Base-by-base conservation (phyloP, 1,140 invertebrate species). In the Platorchestia sp. region DNA sequence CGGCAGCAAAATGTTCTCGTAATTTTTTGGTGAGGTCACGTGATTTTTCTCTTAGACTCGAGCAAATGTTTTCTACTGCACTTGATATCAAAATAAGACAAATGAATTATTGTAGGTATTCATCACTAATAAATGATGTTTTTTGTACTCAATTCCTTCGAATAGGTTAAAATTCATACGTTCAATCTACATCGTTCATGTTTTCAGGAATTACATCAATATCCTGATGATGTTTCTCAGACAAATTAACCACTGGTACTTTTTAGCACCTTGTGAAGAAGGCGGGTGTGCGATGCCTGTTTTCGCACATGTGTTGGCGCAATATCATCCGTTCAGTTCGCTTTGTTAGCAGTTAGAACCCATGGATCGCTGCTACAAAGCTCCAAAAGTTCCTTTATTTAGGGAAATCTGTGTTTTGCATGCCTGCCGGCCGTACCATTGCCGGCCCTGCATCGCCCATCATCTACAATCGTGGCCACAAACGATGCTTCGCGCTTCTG, bases 361-460 rank as follows among this genome's bases (percentile, higher is more conserved):
- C 87, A 41, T 41, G 41, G 87, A 89, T 89, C 87, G 87, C 43
- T 44, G n/a, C 87, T 89, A 89, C 87, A 89, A 89, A 89, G 87
- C 87, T 44, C 87, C 87, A 7, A 41, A 89, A 41, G 87, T 89
- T 89, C 87, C 87, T 42, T 75, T 89, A 89, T 89, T 89, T 41
- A 89, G 41, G 87, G 87, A 89, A 89, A 89, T 89, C 43, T 89
- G 41, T 44, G 87, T 89, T 89, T 89, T 44, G 87, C 87, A 89
- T 89, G 87, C 43, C 43, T 5, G 41, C 41, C 5, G 87, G 87
- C 87, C 41, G 87, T 89, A 89, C 87, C 87, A 89, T 89, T 44
- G 87, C n/a, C 0, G 6, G 40, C 87, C n/a, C 16, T 41, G 41
- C 87, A 42, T 89, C 87, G 87, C 87, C n/a, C 87, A 89, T 89